A percentile compares a stretch with the other conserved stretches of the same genome.
Conservation (phyloP, 2,797 vertebrate genomes). For the Monodelphis domestica region DNA sequence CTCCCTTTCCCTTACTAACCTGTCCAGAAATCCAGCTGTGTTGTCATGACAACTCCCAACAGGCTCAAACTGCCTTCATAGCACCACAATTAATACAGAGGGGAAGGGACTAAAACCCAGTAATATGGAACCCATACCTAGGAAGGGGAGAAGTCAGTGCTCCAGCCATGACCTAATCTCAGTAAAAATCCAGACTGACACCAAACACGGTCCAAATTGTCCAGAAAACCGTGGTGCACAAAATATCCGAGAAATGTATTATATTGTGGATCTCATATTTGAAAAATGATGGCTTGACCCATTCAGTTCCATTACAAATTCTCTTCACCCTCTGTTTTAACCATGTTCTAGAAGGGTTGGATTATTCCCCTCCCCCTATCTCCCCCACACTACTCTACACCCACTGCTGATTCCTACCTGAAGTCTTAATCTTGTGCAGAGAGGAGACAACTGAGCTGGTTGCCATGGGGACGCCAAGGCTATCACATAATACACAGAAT, state of each 20-base stretch:
- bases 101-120: neutral
- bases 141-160: neutral
- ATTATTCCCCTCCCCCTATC: neutral
- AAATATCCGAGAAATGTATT: neutral
- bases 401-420: conserved; percentile 69
- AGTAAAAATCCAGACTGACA: neutral
- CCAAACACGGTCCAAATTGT: neutral
- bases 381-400: conserved; percentile 68
- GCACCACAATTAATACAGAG: conserved; percentile 16
- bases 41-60: conserved; percentile 77
- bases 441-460: conserved; percentile 22
- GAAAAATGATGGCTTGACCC: neutral
- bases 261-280: neutral
- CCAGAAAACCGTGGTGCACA: neutral
- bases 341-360: neutral
- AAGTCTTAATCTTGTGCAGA: neutral
- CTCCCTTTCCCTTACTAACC: conserved; percentile 1
- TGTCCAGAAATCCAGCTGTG: conserved; percentile 56
- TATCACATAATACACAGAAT: neutral
- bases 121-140: neutral
- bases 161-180: neutral
- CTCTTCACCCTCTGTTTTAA: neutral
- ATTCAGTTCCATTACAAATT: neutral
- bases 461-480: conserved; percentile 7
- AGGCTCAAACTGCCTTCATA: conserved; percentile 7